Evolutionary conservation across 2,888 invertebrate species (phyloP).

Genomic region (Iselma pallidipennis): DNA sequence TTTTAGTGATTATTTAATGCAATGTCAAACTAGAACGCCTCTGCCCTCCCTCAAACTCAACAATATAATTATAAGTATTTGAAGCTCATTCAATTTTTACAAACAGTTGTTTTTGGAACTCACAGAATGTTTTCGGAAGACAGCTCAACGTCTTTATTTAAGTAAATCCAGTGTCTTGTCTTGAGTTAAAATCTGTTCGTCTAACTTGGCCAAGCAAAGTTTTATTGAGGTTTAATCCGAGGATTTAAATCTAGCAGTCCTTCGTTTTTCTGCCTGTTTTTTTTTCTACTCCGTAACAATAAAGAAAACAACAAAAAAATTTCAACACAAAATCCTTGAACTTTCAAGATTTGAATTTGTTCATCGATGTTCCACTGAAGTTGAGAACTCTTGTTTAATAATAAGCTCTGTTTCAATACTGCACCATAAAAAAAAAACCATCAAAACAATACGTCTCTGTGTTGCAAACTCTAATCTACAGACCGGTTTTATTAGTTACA

Average conservation of each 20-base stretch:
- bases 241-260: background rate
- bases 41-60: too few relatives aligned
- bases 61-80: too few relatives aligned
- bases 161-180: background rate
- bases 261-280: background rate
- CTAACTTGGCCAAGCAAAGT: constrained; percentile 7
- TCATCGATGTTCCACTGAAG: constrained; percentile 2
- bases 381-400: background rate
- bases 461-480: background rate
- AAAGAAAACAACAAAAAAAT: background rate
- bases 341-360: constrained; percentile 9
- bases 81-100: too few relatives aligned
- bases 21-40: too few relatives aligned
- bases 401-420: background rate
- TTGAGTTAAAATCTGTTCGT: constrained; percentile 1
- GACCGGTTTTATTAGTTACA: background rate
- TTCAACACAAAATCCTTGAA: constrained; percentile 7
- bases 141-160: background rate
- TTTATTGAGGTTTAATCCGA: background rate
- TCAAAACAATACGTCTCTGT: too few relatives aligned
- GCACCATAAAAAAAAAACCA: too few relatives aligned
- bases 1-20: too few relatives aligned
- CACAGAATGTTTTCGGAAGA: background rate
- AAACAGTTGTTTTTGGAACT: too few relatives aligned
- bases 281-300: background rate